Conservation (phyloP, 2,888 invertebrate species). For the Ecliptopera silaceata region DNA sequence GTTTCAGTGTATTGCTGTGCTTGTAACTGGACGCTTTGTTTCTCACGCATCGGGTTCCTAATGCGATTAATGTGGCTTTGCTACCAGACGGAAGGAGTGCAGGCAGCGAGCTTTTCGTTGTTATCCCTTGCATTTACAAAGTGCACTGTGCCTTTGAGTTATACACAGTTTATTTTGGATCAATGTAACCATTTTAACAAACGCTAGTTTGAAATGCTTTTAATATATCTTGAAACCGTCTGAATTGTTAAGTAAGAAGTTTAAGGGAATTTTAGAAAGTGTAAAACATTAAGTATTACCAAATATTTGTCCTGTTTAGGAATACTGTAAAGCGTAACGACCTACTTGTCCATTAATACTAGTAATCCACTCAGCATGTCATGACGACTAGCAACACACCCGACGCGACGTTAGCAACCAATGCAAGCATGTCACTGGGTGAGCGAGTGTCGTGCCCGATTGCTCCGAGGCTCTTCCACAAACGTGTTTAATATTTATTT, state of each 20-base stretch:
- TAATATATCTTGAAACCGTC: no score
- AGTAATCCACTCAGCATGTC: slow-evolving; percentile 8
- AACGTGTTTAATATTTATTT: slow-evolving; percentile 33
- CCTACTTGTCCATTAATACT: not conserved
- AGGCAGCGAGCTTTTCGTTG: slow-evolving; percentile 15
- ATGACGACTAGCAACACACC: slow-evolving; percentile 14
- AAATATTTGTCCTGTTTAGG: not conserved
- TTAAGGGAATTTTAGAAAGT: not conserved
- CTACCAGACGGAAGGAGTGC: slow-evolving; percentile 22
- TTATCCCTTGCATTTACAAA: slow-evolving; percentile 9
- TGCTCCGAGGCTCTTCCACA: slow-evolving; percentile 25
- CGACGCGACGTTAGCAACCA: slow-evolving; percentile 25
- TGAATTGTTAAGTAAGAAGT: not conserved
- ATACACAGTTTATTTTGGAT: not conserved
- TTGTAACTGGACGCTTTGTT: slow-evolving; percentile 55
- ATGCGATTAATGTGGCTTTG: slow-evolving; percentile 43
- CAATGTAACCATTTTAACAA: no score
- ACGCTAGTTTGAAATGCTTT: no score
- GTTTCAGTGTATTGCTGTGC: slow-evolving; percentile 42
- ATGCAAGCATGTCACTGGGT: slow-evolving; percentile 41
- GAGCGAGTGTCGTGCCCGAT: slow-evolving; percentile 30
- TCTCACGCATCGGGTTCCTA: slow-evolving; percentile 56
- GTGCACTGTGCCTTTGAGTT: not conserved
- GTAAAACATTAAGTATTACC: not conserved
- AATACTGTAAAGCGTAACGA: not conserved